These are phyloP conservation scores for Oscheius sp. DNA, from an alignment of 2,888 invertebrate genomes.

Conservation along the genomic window DNA sequence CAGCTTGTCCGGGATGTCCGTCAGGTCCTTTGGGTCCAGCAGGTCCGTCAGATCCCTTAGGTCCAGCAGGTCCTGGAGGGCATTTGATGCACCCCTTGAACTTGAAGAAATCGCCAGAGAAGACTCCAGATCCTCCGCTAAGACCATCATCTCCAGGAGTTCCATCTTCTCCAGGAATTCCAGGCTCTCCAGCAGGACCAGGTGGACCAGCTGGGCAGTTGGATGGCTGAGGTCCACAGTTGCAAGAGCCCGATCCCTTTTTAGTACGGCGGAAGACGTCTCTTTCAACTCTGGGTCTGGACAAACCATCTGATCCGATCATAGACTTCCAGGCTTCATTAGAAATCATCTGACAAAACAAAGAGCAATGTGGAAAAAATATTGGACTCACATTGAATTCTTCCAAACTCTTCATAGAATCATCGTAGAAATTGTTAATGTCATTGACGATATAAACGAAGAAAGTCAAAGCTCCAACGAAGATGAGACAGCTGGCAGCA, in stretches of 20 bases:
- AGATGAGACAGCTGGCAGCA: background rate
- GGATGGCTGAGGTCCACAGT: background rate
- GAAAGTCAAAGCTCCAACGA: background rate
- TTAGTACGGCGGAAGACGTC: slow-evolving; percentile 4
- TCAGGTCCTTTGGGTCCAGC: background rate
- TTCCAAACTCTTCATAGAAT: slow-evolving; percentile 2
- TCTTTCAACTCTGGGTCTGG: slow-evolving; percentile 6
- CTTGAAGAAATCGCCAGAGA: background rate
- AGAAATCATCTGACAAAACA: background rate
- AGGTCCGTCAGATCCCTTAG: background rate
- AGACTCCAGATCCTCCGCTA: background rate
- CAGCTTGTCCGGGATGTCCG: slow-evolving; percentile 42
- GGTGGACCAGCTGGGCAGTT: slow-evolving; percentile 20
- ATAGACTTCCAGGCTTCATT: slow-evolving; percentile 8
- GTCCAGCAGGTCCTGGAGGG: slow-evolving; percentile 26
- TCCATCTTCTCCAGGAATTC: slow-evolving; percentile 13
- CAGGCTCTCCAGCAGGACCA: slow-evolving; percentile 18
- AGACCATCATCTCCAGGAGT: slow-evolving; percentile 8
- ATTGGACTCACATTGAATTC: slow-evolving; percentile 6
- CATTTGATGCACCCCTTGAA: slow-evolving; percentile 29
- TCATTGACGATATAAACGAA: slow-evolving; percentile 5
- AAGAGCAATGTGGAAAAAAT: background rate
- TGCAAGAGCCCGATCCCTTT: background rate
- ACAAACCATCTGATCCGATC: background rate
- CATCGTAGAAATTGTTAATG: slow-evolving; percentile 17